Conservation (phyloP, 2,113 vertebrate species). For the Cyrtonyx montezumae region DNA sequence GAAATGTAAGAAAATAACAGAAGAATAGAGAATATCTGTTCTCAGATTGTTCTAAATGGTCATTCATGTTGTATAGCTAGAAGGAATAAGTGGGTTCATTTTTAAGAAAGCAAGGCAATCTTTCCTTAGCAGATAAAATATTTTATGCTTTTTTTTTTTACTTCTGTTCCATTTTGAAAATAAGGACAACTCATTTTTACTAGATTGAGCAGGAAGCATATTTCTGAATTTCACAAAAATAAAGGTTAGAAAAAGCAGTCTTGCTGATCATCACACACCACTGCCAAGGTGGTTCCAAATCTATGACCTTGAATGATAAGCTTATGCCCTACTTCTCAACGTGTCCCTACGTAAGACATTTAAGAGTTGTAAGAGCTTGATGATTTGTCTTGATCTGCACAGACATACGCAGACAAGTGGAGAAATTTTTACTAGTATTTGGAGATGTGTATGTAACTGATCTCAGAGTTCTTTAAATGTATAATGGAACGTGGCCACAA, state of each 20-base stretch:
- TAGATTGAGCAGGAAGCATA: not conserved
- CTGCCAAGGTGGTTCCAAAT: not conserved
- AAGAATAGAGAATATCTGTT: not conserved
- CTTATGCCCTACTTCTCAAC: not conserved
- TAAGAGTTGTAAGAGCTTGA: not conserved
- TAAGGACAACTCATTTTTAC: not conserved
- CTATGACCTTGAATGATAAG: constrained; percentile 27
- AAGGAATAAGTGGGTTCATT: not conserved
- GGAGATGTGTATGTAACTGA: not conserved
- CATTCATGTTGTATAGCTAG: not conserved
- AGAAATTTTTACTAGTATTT: not conserved
- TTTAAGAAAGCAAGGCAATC: not conserved
- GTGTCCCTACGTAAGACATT: not conserved
- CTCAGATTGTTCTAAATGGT: not conserved
- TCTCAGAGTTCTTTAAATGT: not conserved
- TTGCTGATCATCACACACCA: not conserved
- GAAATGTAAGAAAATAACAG: not conserved
- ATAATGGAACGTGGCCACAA: not conserved
- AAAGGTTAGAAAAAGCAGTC: not conserved
- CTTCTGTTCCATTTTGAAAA: not conserved
- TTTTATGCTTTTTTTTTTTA: not conserved
- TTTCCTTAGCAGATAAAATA: not conserved
- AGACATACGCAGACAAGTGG: no score
- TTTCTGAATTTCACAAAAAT: not conserved
- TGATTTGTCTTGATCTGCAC: not conserved